phyloP scores from a whole-genome alignment of 2,888 invertebrate species.

The Tholera decimalis region DNA sequence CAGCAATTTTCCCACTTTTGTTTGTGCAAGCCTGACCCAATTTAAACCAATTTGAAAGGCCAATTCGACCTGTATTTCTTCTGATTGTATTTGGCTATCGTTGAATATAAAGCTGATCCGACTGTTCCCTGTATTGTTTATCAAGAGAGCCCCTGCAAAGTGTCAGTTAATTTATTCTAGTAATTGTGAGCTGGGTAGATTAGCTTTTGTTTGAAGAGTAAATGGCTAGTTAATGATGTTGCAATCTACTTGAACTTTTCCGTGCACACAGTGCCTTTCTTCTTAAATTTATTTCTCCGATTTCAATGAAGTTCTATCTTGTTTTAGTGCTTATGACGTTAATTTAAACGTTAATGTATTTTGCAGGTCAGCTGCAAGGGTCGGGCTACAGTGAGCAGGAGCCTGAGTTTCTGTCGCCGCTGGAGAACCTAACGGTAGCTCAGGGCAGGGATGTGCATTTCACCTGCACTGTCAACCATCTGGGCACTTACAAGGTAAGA shows the following conservation, averaged over 20 bases:
- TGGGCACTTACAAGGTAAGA: conserved; percentile 95
- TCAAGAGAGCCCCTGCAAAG: conserved; percentile 57
- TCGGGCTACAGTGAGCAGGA: conserved; percentile 87
- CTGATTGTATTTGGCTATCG: conserved; percentile 84
- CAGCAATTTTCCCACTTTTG: conserved; percentile 82
- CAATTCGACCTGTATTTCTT: conserved; percentile 87
- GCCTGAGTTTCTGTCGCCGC: conserved; percentile 96
- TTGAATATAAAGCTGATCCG: conserved; percentile 82
- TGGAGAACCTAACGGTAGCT: conserved; percentile 96
- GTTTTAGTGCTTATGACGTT: conserved; percentile 7
- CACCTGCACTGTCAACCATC: conserved; percentile 97
- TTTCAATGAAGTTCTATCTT: conserved; percentile 6
- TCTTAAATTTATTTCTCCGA: neutral
- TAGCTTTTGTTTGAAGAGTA: conserved; percentile 47
- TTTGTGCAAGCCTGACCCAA: conserved; percentile 87
- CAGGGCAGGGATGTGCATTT: conserved; percentile 97
- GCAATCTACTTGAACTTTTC: conserved; percentile 18
- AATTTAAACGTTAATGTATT: conserved; percentile 26
- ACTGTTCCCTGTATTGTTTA: conserved; percentile 74
- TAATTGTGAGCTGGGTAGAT: conserved; percentile 52
- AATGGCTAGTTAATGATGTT: conserved; percentile 37
- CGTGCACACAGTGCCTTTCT: conserved; percentile 7
- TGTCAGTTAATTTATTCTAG: conserved; percentile 64
- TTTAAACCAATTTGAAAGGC: conserved; percentile 87
- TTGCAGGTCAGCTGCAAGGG: conserved; percentile 85